Percentiles rank a stretch among this genome's conserved stretches.
These are phyloP conservation scores for Formicarius rufipectus DNA, from an alignment of 2,113 vertebrate genomes.

Conservation along the genomic window DNA sequence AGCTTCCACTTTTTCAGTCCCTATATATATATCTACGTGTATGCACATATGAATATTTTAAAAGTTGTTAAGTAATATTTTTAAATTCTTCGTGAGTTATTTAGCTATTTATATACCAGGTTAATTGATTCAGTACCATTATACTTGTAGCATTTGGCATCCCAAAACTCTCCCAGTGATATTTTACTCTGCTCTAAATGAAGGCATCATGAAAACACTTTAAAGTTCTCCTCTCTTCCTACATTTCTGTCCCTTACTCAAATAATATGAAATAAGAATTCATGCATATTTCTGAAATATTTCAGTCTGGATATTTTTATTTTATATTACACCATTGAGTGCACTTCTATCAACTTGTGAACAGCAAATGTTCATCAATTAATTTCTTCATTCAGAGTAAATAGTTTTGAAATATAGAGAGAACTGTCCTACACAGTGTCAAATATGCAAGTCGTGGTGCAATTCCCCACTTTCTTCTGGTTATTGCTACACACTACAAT, in stretches of 20 bases:
- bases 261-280: neutral
- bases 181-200: neutral
- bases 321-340: neutral
- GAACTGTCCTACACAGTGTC: neutral
- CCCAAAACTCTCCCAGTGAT: neutral
- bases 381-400: neutral
- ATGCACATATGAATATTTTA: neutral
- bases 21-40: neutral
- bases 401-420: neutral
- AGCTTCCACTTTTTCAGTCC: neutral
- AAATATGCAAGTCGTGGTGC: neutral
- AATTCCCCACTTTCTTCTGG: neutral
- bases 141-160: neutral
- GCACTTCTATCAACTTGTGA: neutral
- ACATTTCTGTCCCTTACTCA: neutral
- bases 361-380: neutral
- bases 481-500: neutral
- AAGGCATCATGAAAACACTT: neutral
- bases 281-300: neutral
- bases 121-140: neutral
- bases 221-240: neutral
- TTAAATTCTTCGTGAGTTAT: neutral
- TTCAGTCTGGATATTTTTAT: neutral
- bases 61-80: neutral
- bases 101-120: neutral